Evolutionary conservation across 2,888 invertebrate genomes (phyloP).

Genomic region (Lymantria dispar): DNA sequence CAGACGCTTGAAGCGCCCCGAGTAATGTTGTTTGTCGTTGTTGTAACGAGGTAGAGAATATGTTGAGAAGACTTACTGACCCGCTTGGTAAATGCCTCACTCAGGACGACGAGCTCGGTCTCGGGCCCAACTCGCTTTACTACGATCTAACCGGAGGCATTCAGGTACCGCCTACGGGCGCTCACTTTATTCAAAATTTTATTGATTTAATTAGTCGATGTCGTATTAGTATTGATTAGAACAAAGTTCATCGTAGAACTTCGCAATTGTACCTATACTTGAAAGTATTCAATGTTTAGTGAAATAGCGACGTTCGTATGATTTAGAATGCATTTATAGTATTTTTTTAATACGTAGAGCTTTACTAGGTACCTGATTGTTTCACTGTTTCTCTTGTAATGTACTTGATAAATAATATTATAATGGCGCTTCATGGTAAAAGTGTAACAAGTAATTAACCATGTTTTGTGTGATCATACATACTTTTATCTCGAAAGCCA

Average conservation of each 20-base stretch:
- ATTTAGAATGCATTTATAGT: conserved; percentile 35
- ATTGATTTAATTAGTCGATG: conserved; percentile 34
- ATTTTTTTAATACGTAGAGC: conserved; percentile 31
- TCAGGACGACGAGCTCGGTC: conserved; percentile 80
- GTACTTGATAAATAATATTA: neutral
- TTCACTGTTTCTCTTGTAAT: conserved; percentile 38
- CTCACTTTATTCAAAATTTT: conserved; percentile 38
- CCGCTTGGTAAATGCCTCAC: conserved; percentile 79
- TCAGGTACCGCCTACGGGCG: conserved; percentile 68
- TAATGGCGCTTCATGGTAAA: conserved; percentile 36
- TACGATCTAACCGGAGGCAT: conserved; percentile 81
- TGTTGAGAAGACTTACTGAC: conserved; percentile 75
- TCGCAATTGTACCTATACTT: conserved; percentile 6
- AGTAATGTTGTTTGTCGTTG: conserved; percentile 70
- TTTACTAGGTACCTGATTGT: conserved; percentile 69
- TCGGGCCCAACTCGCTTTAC: conserved; percentile 80
- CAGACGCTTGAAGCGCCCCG: conserved; percentile 55
- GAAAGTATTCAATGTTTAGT: conserved; percentile 16
- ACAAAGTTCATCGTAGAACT: neutral
- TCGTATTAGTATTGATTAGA: conserved; percentile 22
- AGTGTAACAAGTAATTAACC: conserved; percentile 29
- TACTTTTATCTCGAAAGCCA: conserved; percentile 37
- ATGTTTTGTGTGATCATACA: conserved; percentile 27
- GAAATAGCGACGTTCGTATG: conserved; percentile 10
- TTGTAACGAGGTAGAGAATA: conserved; percentile 71